Evolutionary conservation across 2,888 invertebrate species (phyloP), one percentile per base, ranked within the genome.

Genomic region (Heteropelma amictum): DNA sequence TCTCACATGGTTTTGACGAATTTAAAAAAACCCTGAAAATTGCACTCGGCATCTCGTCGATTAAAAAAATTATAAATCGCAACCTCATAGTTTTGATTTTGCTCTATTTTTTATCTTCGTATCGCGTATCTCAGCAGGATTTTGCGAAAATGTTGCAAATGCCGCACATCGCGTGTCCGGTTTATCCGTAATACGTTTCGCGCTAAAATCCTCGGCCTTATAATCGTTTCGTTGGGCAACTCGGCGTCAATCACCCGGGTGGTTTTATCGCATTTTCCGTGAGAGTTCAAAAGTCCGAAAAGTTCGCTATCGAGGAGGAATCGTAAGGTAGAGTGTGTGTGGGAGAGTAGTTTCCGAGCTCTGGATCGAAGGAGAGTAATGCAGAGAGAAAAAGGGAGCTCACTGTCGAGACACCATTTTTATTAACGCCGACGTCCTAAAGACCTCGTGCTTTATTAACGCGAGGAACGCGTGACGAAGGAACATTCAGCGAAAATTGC

Each of bases 401-500:
- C 19, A 60, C 8, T 23, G 19, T 61, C 8, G 47, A 35, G 61
- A 45, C 6, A 10, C 28, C 33, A n/a, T 35, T 61, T 61, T 47
- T 47, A 26, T 61, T n/a, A n/a, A n/a, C n/a, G 61, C 47, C 21
- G 45, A 47, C 23, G 35, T 17, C 14, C 17, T 17, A 45, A 30
- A 28, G 26, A 63, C 19, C 49, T 51, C 63, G 38, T 38, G 63
- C 35, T 51, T 51, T 38, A 63, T 63, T 28, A 19, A 45, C 38
- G 10, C 7, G 33, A 7, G 30, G 7, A 33, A 60, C 45, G 30
- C 19, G 60, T 30, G 19, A 45, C 30, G 60, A 60, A 21, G 33
- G 8, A 45, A 14, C 30, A 10, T 45, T 60, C 30, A 63, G 17
- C n/a, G n/a, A 40, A 14, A 42, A 6, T 23, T 58, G 26, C 45